These are phyloP conservation scores for Prionace glauca DNA, from an alignment of 2,797 vertebrate species.

Conservation along the genomic window DNA sequence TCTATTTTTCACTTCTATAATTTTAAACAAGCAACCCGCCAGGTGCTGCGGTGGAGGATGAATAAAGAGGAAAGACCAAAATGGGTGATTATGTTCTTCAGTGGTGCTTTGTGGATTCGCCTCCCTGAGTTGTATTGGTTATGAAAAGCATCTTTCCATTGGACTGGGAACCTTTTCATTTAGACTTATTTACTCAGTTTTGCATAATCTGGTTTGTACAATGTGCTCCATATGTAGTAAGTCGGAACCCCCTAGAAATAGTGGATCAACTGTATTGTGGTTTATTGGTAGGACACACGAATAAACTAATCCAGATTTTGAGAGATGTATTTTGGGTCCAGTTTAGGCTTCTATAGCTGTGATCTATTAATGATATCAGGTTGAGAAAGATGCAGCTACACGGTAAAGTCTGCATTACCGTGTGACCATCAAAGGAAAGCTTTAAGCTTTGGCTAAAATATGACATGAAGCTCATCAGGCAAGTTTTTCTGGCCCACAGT, in stretches of 20 bases:
- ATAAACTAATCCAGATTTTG: not conserved
- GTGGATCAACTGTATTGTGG: not conserved
- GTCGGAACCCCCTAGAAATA: not conserved
- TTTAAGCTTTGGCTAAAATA: not conserved
- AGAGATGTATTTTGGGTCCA: not conserved
- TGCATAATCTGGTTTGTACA: not conserved
- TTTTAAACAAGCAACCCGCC: not conserved
- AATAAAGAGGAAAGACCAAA: not conserved
- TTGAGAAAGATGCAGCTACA: not conserved
- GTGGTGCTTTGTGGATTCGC: not conserved
- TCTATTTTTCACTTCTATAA: not conserved
- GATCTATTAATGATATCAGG: not conserved
- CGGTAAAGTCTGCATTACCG: not conserved
- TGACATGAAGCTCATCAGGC: not conserved
- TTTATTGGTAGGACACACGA: not conserved
- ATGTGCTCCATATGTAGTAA: not conserved
- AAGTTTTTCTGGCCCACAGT: too few relatives aligned
- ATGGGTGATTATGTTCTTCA: not conserved
- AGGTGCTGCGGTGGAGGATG: not conserved
- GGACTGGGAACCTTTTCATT: not conserved
- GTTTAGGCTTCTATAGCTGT: not conserved
- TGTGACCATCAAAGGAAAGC: not conserved
- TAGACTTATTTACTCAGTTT: not conserved
- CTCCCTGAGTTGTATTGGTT: not conserved
- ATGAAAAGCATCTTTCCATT: not conserved